Evolutionary conservation across 2,113 vertebrate species (phyloP).

Genomic region (Tetrao urogallus): DNA sequence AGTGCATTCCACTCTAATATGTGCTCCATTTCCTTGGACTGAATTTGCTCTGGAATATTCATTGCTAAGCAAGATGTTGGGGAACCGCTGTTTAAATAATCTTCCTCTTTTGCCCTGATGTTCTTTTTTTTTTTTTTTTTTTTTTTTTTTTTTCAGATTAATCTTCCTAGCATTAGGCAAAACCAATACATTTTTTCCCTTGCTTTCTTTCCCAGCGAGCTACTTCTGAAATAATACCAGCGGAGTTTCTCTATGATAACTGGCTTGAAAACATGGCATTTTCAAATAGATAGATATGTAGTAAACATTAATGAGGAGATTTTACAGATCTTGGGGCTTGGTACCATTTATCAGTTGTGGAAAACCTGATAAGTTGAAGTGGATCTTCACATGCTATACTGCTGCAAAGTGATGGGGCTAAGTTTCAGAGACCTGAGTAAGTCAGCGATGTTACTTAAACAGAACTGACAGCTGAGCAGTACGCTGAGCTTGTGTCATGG

Average conservation of each 20-base stretch:
- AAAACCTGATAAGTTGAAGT: background rate
- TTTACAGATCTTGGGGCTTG: background rate
- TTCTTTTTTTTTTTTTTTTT: background rate
- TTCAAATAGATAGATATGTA: background rate
- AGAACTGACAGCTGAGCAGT: background rate
- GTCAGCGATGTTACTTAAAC: background rate
- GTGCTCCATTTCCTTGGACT: background rate
- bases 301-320: background rate
- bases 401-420: background rate
- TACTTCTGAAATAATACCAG: background rate
- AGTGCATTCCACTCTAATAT: background rate
- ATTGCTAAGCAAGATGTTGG: background rate
- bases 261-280: background rate
- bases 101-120: background rate
- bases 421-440: background rate
- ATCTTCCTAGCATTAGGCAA: background rate
- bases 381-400: background rate
- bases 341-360: fast-evolving
- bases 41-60: background rate
- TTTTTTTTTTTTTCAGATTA: background rate
- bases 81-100: background rate
- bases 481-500: fast-evolving
- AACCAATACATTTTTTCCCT: background rate
- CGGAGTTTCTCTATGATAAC: background rate
- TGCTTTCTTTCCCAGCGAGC: background rate